Base-by-base conservation (phyloP, 2,797 vertebrate species). In the Pteronotus mesoamericanus region DNA sequence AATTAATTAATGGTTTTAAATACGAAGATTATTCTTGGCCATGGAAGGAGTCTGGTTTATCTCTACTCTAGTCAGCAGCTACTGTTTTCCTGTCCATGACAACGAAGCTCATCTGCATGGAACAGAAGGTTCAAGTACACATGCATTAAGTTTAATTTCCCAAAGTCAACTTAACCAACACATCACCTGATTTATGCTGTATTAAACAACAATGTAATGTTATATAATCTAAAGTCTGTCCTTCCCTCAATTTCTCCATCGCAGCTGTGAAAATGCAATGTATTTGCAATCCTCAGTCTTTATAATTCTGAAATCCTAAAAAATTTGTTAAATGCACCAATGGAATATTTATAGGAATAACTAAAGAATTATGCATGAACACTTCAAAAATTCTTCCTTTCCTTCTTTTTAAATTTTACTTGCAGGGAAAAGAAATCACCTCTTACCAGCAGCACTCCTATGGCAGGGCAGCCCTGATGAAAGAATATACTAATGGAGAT, bases 71-170 rank as follows among this genome's bases (percentile, higher is more conserved):
- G 48, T 29, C 9, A 97, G 82, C 24, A 96, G 71, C 32, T 94
- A 26, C 14, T 77, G 55, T 95, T 94, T 89, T 95, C 51, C 79
- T 55, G 34, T 72, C 79, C 69, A 91, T 84, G 75, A 84, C 46
- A 93, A 61, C 26, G 74, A 92, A 71, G 1, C 51, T 95, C 59
- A 74, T 86, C 34, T 66, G 69, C 77, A 72, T 61, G 4, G 87
- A 82, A 92, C 16, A 59, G 92, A 89, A 86, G 37, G 44, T 80
- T 86, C 72, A 94, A 94, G n/a, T 66, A n/a, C 26, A 85, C 71
- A 91, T 9, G 51, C 94, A 82, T 57, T 78, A 94, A 74, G 96
- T 69, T 91, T 86, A 96, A 96, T 39, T 59, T 94, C 26, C 59
- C 32, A 22, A 88, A 91, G 29, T 9, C 29, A 95, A 53, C 18